phyloP scores from a whole-genome alignment of 2,888 invertebrate species.

The Petrophora chlorosata region DNA sequence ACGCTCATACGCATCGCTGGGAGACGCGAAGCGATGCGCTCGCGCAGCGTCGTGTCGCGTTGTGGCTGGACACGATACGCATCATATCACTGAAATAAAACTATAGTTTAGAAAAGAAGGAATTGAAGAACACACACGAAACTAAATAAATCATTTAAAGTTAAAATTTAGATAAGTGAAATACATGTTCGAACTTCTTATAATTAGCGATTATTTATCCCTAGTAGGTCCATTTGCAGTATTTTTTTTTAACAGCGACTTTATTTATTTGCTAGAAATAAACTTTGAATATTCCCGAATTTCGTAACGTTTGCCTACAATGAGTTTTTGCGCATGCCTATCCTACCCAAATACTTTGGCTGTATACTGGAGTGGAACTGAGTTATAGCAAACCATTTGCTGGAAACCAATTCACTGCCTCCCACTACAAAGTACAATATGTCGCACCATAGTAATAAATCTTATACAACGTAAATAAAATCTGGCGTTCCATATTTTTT shows the following conservation, averaged over 20 bases:
- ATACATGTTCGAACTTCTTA: too few relatives aligned
- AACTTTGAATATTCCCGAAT: too few relatives aligned
- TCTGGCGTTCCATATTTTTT: slow-evolving; percentile 79
- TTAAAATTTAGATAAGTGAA: too few relatives aligned
- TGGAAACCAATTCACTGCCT: background rate
- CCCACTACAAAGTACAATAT: background rate
- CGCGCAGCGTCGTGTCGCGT: slow-evolving; percentile 40
- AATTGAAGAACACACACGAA: too few relatives aligned
- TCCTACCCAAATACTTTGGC: background rate
- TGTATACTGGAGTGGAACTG: too few relatives aligned
- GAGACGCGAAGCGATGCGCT: slow-evolving; percentile 49
- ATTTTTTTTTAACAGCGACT: too few relatives aligned
- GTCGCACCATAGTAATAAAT: slow-evolving; percentile 56
- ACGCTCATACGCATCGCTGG: slow-evolving; percentile 54
- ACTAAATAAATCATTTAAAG: too few relatives aligned
- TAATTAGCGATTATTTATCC: too few relatives aligned
- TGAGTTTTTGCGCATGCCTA: background rate
- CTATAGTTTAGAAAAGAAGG: background rate
- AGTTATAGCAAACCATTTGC: background rate
- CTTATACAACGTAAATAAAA: slow-evolving; percentile 76
- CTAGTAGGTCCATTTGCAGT: too few relatives aligned
- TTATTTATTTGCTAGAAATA: too few relatives aligned
- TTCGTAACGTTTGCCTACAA: too few relatives aligned
- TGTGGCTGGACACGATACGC: slow-evolving; percentile 9
- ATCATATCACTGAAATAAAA: slow-evolving; percentile 1